A percentile compares a stretch with the other conserved stretches of the same genome.
Conservation (phyloP, 2,113 vertebrate species). For the Butorides virescens region DNA sequence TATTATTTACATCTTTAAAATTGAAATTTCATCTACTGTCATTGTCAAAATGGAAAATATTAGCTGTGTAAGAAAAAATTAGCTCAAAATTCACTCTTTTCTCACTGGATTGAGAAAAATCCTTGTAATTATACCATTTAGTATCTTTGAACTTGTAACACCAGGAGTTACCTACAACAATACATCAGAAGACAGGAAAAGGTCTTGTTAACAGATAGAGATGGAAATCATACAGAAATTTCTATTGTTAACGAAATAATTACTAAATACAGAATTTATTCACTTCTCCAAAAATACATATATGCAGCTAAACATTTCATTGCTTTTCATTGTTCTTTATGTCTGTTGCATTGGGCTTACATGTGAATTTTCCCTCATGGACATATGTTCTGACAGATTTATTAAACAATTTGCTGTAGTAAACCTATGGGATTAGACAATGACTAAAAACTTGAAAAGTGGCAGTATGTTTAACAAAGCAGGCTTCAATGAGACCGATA, state of each 20-base stretch:
- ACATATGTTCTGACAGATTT: background rate
- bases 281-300: background rate
- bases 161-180: background rate
- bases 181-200: background rate
- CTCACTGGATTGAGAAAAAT: background rate
- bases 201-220: background rate
- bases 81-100: background rate
- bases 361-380: background rate
- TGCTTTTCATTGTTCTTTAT: background rate
- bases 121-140: background rate
- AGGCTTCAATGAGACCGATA: background rate
- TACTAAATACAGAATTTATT: background rate
- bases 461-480: background rate
- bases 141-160: background rate
- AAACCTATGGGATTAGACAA: background rate
- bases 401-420: background rate
- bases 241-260: background rate
- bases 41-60: background rate
- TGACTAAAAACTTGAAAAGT: background rate
- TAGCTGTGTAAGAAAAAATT: background rate
- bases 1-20: background rate
- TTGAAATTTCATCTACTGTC: background rate
- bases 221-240: background rate
- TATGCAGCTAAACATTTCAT: background rate
- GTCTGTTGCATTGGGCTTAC: background rate